A percentile compares a stretch with the other conserved stretches of the same genome.
Conservation (phyloP, 92 coral and sea anemone genomes). For the Porites cylindrica region DNA sequence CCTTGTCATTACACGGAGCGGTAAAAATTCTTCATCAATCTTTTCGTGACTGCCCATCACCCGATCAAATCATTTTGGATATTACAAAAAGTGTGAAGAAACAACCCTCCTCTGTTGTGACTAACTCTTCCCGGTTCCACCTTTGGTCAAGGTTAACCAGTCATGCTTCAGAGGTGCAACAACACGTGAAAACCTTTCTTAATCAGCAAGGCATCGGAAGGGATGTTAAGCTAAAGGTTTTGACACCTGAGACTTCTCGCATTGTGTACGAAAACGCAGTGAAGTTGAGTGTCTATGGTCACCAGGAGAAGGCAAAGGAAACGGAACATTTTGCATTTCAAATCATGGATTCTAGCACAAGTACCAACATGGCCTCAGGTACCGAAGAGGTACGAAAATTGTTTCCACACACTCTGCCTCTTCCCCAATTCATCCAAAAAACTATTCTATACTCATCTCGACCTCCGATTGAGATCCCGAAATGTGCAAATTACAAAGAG, state of each 20-base stretch:
- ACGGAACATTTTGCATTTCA: slow-evolving; percentile 11
- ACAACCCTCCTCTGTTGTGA: slow-evolving; percentile 45
- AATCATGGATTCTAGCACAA: not conserved
- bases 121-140: slow-evolving; percentile 61
- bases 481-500: not conserved
- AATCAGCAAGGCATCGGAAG: slow-evolving; percentile 1
- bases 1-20: slow-evolving; percentile 59
- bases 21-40: slow-evolving; percentile 67
- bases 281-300: slow-evolving; percentile 15
- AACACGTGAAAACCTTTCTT: slow-evolving; percentile 39
- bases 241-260: slow-evolving; percentile 16
- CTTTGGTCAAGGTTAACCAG: slow-evolving; percentile 70
- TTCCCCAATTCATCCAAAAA: slow-evolving; percentile 31
- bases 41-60: slow-evolving; percentile 58
- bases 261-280: slow-evolving; percentile 42
- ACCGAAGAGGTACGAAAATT: not conserved
- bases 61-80: slow-evolving; percentile 8
- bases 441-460: slow-evolving; percentile 31
- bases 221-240: not conserved
- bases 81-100: slow-evolving; percentile 50
- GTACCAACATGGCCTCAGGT: not conserved
- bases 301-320: slow-evolving; percentile 40
- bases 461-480: slow-evolving; percentile 17
- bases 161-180: slow-evolving; percentile 59
- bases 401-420: slow-evolving; percentile 42